Percentiles rank a stretch among this genome's conserved stretches.
These are phyloP conservation scores for Saxicola maurus DNA, from an alignment of 2,797 vertebrate species.

Conservation along the genomic window DNA sequence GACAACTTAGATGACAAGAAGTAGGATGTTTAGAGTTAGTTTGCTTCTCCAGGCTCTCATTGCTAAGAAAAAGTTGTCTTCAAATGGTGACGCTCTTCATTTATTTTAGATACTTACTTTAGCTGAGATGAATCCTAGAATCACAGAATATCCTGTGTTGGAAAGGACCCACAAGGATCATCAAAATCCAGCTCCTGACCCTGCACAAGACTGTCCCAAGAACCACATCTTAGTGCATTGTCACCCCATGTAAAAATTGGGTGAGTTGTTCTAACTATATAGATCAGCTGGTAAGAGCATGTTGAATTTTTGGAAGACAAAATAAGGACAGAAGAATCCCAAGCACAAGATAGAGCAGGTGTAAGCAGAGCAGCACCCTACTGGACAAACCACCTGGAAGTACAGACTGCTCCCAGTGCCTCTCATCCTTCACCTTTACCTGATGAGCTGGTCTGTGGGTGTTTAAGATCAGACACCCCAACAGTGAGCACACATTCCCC, in stretches of 20 bases:
- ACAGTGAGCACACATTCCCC: not conserved
- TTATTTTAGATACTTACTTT: not conserved
- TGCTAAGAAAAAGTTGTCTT: not conserved
- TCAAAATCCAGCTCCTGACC: not conserved
- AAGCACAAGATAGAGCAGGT: fast-evolving
- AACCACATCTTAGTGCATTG: not conserved
- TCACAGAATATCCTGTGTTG: not conserved
- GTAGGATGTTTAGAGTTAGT: not conserved
- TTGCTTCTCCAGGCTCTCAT: not conserved
- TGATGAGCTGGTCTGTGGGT: not conserved
- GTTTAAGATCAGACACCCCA: not conserved
- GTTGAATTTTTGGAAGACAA: not conserved
- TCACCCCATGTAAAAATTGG: not conserved
- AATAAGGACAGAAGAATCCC: not conserved
- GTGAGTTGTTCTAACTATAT: not conserved
- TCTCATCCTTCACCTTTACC: not conserved
- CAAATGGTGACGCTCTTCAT: not conserved
- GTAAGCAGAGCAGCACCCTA: not conserved
- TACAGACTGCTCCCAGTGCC: not conserved
- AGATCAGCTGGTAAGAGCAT: not conserved
- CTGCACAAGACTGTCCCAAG: not conserved
- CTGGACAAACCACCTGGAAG: not conserved
- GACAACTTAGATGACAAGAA: not conserved
- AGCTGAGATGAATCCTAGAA: not conserved
- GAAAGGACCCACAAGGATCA: not conserved